Conservation (phyloP, 2,888 invertebrate species). For the Tenthredo scrophulariae region DNA sequence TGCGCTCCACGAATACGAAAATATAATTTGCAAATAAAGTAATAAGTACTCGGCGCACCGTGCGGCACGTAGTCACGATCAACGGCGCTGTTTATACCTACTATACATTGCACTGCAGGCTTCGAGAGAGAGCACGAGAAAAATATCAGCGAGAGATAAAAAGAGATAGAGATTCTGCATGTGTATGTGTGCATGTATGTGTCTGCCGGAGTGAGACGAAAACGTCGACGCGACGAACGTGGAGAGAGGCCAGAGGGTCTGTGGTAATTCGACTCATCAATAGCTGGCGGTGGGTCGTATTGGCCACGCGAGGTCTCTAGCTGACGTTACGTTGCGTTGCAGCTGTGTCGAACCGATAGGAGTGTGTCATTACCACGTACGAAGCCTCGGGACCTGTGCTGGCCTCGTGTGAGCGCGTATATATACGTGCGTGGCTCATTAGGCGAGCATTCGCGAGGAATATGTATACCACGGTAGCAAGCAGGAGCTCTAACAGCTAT, state of each 20-base stretch:
- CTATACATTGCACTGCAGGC: background rate
- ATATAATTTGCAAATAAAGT: constrained; percentile 49
- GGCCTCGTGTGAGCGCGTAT: constrained; percentile 14
- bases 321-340: constrained; percentile 15
- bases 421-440: constrained; percentile 44
- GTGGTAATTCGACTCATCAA: constrained; percentile 53
- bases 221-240: constrained; percentile 2
- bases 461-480: constrained; percentile 1
- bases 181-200: background rate
- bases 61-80: constrained; percentile 37
- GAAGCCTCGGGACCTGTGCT: constrained; percentile 16
- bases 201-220: background rate
- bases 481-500: background rate
- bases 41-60: background rate
- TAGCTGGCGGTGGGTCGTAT: constrained; percentile 49
- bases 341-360: constrained; percentile 47
- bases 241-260: constrained; percentile 11
- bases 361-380: constrained; percentile 55
- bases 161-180: background rate
- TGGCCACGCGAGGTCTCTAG: constrained; percentile 39
- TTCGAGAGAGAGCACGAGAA: background rate
- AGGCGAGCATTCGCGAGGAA: constrained; percentile 40
- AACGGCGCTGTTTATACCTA: constrained; percentile 29
- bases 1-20: constrained; percentile 1
- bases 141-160: background rate